These are phyloP conservation scores for Chionis minor DNA, from an alignment of 2,113 vertebrate species.

Conservation along the genomic window DNA sequence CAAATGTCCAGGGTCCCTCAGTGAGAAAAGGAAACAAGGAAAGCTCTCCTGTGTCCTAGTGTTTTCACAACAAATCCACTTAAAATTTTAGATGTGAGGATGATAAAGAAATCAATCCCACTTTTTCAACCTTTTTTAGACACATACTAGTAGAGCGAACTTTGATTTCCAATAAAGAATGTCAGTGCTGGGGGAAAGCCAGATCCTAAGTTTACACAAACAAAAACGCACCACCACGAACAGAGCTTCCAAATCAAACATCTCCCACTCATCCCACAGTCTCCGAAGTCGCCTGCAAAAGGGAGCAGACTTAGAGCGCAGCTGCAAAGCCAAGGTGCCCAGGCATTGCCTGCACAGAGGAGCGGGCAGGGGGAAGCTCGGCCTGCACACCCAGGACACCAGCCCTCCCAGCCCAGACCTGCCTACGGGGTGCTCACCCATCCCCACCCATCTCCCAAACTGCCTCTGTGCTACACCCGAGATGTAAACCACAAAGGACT, in stretches of 20 bases:
- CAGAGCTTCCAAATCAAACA: background rate
- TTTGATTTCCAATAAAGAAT: background rate
- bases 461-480: background rate
- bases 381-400: background rate
- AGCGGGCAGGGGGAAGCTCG: accelerated
- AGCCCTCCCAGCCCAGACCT: background rate
- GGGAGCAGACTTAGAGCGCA: accelerated
- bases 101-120: background rate
- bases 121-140: background rate
- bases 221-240: accelerated
- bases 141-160: background rate
- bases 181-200: background rate
- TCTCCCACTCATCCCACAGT: background rate
- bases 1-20: background rate
- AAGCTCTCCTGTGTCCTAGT: background rate
- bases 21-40: background rate
- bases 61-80: background rate
- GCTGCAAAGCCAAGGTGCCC: background rate
- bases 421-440: background rate
- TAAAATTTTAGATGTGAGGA: background rate
- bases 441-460: background rate
- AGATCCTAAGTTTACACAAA: background rate
- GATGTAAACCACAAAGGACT: background rate
- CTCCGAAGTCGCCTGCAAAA: background rate
- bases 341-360: background rate